phyloP scores from a whole-genome alignment of 2,113 vertebrate species.

The Mixornis gularis region DNA sequence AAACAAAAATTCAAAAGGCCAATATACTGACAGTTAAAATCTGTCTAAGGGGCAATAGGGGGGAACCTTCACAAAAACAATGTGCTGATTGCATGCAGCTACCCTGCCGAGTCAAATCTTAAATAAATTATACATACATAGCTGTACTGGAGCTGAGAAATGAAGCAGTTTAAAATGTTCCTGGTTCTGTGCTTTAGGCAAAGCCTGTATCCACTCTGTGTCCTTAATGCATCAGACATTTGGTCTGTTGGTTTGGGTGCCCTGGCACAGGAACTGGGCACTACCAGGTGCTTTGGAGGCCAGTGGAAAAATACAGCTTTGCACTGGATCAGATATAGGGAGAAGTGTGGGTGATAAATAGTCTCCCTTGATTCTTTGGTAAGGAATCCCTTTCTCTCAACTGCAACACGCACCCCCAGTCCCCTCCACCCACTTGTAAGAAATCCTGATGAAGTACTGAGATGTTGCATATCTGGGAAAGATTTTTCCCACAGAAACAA shows the following conservation, averaged over 20 bases:
- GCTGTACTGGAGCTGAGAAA: constrained; percentile 16
- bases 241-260: background rate
- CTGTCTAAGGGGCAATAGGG: constrained; percentile 48
- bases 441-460: background rate
- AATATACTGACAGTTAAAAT: constrained; percentile 56
- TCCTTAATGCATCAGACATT: background rate
- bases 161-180: constrained; percentile 30
- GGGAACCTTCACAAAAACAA: constrained; percentile 48
- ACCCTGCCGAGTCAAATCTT: constrained; percentile 57
- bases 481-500: background rate
- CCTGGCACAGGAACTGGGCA: background rate
- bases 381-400: background rate
- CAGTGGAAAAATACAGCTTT: background rate
- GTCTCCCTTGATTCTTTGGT: background rate
- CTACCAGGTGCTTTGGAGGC: background rate
- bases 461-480: background rate
- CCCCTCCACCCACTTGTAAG: background rate
- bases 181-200: constrained; percentile 25
- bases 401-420: rapidly evolving
- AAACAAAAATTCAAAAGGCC: constrained; percentile 59
- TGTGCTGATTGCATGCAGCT: constrained; percentile 50
- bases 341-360: background rate
- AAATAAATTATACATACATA: constrained; percentile 57
- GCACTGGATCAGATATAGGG: background rate
- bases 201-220: background rate